phyloP scores from a whole-genome alignment of 2,888 invertebrate genomes.

The Drosophila colorata region DNA sequence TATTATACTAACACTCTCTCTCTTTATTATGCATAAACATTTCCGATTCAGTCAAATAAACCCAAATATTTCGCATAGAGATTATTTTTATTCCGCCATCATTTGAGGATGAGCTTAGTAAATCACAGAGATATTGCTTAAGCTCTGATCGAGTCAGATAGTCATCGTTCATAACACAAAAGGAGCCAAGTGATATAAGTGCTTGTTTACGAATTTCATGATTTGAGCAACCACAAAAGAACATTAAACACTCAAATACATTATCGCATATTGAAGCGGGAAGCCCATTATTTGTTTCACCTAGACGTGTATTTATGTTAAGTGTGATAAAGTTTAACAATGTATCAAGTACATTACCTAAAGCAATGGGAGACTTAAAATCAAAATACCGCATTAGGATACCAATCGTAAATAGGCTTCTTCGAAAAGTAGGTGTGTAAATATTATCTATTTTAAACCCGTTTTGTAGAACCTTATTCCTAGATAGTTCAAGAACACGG shows the following conservation, averaged over 20 bases:
- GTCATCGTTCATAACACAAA: slow-evolving; percentile 97
- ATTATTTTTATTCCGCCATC: slow-evolving; percentile 92
- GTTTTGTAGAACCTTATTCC: slow-evolving; percentile 83
- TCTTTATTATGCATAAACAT: slow-evolving; percentile 98
- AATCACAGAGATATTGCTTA: slow-evolving; percentile 91
- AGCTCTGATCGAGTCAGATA: slow-evolving; percentile 95
- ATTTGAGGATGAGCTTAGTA: slow-evolving; percentile 88
- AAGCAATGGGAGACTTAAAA: slow-evolving; percentile 84
- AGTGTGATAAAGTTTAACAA: too few species aligned
- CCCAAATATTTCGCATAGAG: slow-evolving; percentile 96
- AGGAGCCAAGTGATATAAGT: slow-evolving; percentile 94
- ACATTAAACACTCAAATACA: slow-evolving; percentile 95
- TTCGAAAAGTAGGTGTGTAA: slow-evolving; percentile 89
- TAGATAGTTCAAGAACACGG: slow-evolving; percentile 81
- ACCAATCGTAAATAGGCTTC: slow-evolving; percentile 97
- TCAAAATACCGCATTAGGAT: slow-evolving; percentile 97
- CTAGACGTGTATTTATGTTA: slow-evolving; percentile 54
- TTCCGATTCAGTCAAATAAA: slow-evolving; percentile 98
- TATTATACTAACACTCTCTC: slow-evolving; percentile 92
- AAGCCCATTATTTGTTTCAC: slow-evolving; percentile 78
- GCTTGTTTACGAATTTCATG: slow-evolving; percentile 93
- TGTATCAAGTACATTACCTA: too few species aligned
- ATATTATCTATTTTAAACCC: slow-evolving; percentile 83
- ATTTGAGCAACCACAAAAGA: slow-evolving; percentile 94
- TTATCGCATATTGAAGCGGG: slow-evolving; percentile 86